A percentile compares a stretch with the other conserved stretches of the same genome.
These are phyloP conservation scores for Ciona savignyi DNA, from an alignment of 23 tunicate species.

Conservation along the genomic window DNA sequence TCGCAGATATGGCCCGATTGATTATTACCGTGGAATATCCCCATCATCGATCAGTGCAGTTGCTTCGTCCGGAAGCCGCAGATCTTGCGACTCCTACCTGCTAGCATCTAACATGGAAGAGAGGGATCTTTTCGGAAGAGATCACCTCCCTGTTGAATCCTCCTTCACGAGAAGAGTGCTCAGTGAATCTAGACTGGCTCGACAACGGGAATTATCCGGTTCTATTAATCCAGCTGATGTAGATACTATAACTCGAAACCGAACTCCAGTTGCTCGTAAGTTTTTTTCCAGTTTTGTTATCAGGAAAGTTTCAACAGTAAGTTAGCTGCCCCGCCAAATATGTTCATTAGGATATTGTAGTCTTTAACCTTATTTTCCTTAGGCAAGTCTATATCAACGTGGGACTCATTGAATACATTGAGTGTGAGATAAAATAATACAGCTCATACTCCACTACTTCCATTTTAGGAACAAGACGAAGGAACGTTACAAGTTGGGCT, in stretches of 20 bases:
- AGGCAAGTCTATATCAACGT: too few species aligned
- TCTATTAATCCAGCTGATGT: neutral
- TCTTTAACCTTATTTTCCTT: too few species aligned
- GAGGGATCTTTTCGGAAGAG: slow-evolving; percentile 4
- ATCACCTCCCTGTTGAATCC: slow-evolving; percentile 35
- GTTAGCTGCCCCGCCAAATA: too few species aligned
- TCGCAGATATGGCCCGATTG: slow-evolving; percentile 25
- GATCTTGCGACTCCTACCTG: slow-evolving; percentile 26
- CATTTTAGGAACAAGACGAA: slow-evolving; percentile 13
- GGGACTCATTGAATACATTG: too few species aligned
- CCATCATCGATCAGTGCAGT: slow-evolving; percentile 39
- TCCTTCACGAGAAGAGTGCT: slow-evolving; percentile 29
- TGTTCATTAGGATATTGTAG: too few species aligned
- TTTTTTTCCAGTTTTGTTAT: too few species aligned
- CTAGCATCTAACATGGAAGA: neutral
- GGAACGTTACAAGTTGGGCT: slow-evolving; percentile 36
- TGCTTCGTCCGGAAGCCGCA: slow-evolving; percentile 43
- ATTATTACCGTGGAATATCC: slow-evolving; percentile 9
- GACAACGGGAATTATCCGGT: neutral
- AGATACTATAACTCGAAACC: neutral
- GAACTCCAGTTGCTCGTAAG: neutral
- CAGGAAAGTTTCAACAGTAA: too few species aligned
- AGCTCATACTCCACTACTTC: too few species aligned
- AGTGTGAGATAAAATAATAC: too few species aligned
- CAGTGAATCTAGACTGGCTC: slow-evolving; percentile 40